A percentile compares a stretch with the other conserved stretches of the same genome.
Evolutionary conservation across 2,888 invertebrate genomes (phyloP).

Genomic region (Apocheima hispidaria): DNA sequence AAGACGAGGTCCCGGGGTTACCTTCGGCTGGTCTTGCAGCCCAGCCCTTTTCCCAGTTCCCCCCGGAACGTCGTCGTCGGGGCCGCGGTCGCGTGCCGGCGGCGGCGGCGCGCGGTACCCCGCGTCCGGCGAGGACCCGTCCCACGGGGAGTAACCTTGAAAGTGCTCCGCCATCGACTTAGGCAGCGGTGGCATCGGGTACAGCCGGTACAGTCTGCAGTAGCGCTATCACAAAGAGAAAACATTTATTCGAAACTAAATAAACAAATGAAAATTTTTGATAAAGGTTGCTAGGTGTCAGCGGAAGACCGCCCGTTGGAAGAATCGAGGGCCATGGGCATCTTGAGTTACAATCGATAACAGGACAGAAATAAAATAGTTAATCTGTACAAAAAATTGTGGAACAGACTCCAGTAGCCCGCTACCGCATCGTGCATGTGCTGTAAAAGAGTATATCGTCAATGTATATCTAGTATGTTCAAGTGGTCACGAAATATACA

Average conservation of each 20-base stretch:
- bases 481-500: too few relatives aligned
- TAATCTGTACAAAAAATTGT: too few relatives aligned
- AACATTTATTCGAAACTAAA: neutral
- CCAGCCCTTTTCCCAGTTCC: slow-evolving; percentile 30
- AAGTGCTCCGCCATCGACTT: slow-evolving; percentile 64
- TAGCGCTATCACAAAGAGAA: slow-evolving; percentile 59
- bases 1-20: slow-evolving; percentile 1
- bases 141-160: slow-evolving; percentile 59
- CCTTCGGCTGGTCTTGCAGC: slow-evolving; percentile 43
- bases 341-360: too few relatives aligned
- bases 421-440: too few relatives aligned
- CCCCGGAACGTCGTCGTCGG: neutral
- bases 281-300: too few relatives aligned
- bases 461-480: too few relatives aligned
- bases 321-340: too few relatives aligned
- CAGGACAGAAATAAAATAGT: too few relatives aligned
- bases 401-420: too few relatives aligned
- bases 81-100: neutral
- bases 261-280: too few relatives aligned
- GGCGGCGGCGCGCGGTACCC: slow-evolving; percentile 47
- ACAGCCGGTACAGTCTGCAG: slow-evolving; percentile 72
- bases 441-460: too few relatives aligned
- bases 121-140: slow-evolving; percentile 57
- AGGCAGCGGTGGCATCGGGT: slow-evolving; percentile 70
- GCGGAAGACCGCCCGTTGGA: too few relatives aligned